Evolutionary conservation across 2,113 vertebrate genomes (phyloP), one percentile per base, ranked within the genome.

Genomic region (Dipodomys spectabilis): DNA sequence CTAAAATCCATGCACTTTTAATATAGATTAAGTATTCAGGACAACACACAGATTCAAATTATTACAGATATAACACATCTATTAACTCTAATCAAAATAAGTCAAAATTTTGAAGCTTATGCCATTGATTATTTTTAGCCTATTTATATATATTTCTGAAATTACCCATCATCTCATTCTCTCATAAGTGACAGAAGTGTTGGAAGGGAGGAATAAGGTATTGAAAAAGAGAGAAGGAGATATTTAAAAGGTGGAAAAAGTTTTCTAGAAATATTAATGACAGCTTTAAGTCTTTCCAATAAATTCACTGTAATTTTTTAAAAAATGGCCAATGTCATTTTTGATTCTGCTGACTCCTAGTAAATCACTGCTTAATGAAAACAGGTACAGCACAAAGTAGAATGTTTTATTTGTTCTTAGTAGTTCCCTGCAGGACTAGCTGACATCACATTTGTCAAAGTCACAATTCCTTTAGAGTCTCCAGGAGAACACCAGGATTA

Each of bases 311-410:
- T 68, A 81, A 16, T 87, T 92, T 93, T 95, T 91, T 91, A 91
- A 80, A 90, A 86, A 90, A 93, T 27, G 16, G 16, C 35, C 19
- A 65, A 10, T 57, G 30, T 82, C 83, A 23, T 2, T 85, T 96
- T 92, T 32, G 89, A 0, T 86, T 95, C 22, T 68, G 0, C 23
- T 67, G 81, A 82, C 93, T 94, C 93, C 74, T 72, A 93, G 69
- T 96, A 94, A 96, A 96, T 95, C 92, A 96, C n/a, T 92, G 49
- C 82, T 89, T 68, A 94, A 85, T 72, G 73, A 88, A 95, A 96
- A 90, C 69, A 94, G 64, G 25, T 84, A 62, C 12, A 60, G 2
- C 57, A 32, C 35, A 91, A 79, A 92, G 53, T 25, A 77, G 32
- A 89, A 82, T 77, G 32, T 62, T 87, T 64, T 60, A 44, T 94